phyloP scores from a whole-genome alignment of 2,113 vertebrate genomes.

The Zosterops hypoxanthus region DNA sequence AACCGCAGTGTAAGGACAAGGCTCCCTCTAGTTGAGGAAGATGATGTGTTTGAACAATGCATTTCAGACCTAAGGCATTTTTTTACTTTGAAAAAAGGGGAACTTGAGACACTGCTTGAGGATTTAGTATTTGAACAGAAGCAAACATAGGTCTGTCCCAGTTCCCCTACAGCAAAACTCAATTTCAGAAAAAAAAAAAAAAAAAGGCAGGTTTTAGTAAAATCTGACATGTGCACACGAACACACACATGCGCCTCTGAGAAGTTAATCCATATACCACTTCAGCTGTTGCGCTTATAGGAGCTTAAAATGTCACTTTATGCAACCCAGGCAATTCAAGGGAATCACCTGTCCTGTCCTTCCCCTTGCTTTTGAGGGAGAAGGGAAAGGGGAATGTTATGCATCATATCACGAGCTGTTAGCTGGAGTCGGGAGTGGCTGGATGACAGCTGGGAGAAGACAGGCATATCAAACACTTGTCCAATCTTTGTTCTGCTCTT shows the following conservation, averaged over 20 bases:
- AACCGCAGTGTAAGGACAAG: not conserved
- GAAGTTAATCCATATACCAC: not conserved
- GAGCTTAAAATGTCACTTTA: constrained; percentile 20
- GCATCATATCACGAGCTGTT: accelerated
- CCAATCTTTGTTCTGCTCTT: not conserved
- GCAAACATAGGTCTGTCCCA: not conserved
- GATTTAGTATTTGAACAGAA: not conserved
- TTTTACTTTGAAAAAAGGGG: not conserved
- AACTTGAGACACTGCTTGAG: not conserved
- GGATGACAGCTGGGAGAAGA: constrained; percentile 40
- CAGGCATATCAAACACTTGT: not conserved
- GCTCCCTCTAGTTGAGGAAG: not conserved
- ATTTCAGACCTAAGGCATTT: not conserved
- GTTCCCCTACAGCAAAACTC: not conserved
- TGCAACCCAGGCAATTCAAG: not conserved
- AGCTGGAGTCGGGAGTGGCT: not conserved
- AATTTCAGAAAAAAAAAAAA: not conserved
- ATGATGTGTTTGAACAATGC: not conserved
- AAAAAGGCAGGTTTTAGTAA: not conserved
- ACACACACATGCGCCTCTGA: not conserved
- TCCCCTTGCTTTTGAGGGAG: not conserved
- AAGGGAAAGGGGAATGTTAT: not conserved
- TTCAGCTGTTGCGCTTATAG: constrained; percentile 21
- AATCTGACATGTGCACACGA: not conserved
- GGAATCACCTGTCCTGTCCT: constrained; percentile 31